These are phyloP conservation scores for Isaurus tuberculatus DNA, from an alignment of 92 coral and sea anemone species.

Conservation along the genomic window DNA sequence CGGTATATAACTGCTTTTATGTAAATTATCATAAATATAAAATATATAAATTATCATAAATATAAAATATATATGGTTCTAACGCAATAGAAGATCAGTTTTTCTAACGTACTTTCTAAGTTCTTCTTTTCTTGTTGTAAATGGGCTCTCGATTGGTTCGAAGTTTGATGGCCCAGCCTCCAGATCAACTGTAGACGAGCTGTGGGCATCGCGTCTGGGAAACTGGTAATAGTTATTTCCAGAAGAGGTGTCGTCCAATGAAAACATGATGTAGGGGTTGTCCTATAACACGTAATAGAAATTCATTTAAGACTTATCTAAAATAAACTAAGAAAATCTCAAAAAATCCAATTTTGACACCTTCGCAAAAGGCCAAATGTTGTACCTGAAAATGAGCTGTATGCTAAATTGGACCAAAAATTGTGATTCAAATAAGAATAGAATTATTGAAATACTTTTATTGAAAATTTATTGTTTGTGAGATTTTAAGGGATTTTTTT, in stretches of 20 bases:
- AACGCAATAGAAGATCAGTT: background rate
- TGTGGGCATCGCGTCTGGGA: background rate
- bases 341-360: background rate
- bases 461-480: too few relatives aligned
- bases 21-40: too few relatives aligned
- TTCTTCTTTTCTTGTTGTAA: background rate
- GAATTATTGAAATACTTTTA: too few relatives aligned
- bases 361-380: too few relatives aligned
- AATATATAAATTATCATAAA: too few relatives aligned
- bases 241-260: background rate
- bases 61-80: too few relatives aligned
- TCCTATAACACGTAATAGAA: background rate
- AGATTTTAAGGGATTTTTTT: too few relatives aligned
- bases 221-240: conserved; percentile 19
- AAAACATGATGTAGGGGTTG: conserved; percentile 25
- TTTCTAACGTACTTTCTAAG: background rate
- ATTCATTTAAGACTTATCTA: background rate
- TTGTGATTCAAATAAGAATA: too few relatives aligned
- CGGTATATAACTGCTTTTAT: too few relatives aligned
- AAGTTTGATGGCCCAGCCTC: conserved; percentile 15
- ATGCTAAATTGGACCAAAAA: too few relatives aligned
- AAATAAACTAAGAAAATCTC: background rate
- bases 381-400: too few relatives aligned
- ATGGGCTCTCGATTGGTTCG: conserved; percentile 3
- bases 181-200: background rate